A percentile compares a stretch with the other conserved stretches of the same genome.
phyloP scores from a whole-genome alignment of 2,113 vertebrate species.

The Nothoprocta perdicaria region DNA sequence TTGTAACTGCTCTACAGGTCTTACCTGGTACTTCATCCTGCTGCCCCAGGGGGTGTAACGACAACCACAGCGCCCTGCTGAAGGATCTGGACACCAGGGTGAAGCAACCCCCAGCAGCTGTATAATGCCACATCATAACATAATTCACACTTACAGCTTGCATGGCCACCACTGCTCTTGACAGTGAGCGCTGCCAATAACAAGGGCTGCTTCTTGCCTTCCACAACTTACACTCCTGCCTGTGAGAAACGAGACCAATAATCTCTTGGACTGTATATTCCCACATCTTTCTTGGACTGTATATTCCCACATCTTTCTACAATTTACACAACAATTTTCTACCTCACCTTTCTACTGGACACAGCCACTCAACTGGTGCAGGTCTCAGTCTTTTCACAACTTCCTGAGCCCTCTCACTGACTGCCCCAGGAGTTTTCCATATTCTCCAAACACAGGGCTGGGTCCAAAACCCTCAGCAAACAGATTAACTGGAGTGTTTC shows the following conservation, averaged over 20 bases:
- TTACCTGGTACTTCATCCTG: neutral
- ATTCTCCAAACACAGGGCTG: neutral
- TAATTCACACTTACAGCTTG: neutral
- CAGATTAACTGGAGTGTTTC: neutral
- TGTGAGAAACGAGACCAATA: neutral
- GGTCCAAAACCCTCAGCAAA: neutral
- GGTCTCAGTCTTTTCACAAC: neutral
- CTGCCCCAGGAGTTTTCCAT: neutral
- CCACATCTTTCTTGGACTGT: neutral
- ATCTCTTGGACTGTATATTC: neutral
- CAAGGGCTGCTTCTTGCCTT: neutral
- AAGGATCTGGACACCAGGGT: neutral
- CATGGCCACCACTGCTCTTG: accelerated
- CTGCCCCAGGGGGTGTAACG: neutral
- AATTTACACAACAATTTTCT: neutral
- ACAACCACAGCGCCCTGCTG: neutral
- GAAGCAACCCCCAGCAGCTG: neutral
- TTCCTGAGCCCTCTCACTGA: neutral
- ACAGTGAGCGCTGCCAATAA: neutral
- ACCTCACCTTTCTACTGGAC: neutral
- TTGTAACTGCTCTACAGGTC: neutral
- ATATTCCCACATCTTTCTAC: neutral
- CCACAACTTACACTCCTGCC: neutral
- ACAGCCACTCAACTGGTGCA: neutral
- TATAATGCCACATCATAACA: neutral